These are phyloP conservation scores for Rhagonycha fulva DNA, from an alignment of 2,888 invertebrate species.

Conservation along the genomic window DNA sequence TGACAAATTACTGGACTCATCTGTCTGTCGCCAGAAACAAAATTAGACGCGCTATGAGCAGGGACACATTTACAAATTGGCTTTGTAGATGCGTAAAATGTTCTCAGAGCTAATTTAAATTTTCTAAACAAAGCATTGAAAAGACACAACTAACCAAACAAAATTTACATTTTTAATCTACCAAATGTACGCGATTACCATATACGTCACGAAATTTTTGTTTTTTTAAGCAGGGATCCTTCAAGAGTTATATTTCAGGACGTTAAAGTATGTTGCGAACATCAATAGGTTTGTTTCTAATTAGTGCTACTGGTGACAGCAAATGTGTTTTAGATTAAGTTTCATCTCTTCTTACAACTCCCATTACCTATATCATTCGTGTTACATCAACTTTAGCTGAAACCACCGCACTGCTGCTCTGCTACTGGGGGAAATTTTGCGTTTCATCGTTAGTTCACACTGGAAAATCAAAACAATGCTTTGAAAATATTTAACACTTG, in stretches of 20 bases:
- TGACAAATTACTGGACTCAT: constrained; percentile 33
- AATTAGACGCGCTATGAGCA: constrained; percentile 29
- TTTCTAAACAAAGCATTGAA: constrained; percentile 1
- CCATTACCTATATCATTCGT: background rate
- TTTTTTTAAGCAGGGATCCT: background rate
- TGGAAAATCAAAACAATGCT: background rate
- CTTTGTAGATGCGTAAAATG: constrained; percentile 23
- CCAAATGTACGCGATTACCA: background rate
- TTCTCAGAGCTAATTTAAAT: constrained; percentile 16
- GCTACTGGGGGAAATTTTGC: background rate
- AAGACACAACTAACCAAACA: background rate
- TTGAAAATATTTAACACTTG: background rate
- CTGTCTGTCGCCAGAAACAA: constrained; percentile 28
- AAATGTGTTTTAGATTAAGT: constrained; percentile 35
- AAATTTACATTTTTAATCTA: background rate
- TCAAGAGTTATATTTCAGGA: constrained; percentile 2
- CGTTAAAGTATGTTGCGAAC: constrained; percentile 9
- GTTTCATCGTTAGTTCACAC: background rate
- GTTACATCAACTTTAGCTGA: background rate
- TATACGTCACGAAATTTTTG: background rate
- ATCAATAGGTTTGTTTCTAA: constrained; percentile 38
- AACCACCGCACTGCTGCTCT: background rate
- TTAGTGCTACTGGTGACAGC: constrained; percentile 38
- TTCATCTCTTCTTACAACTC: constrained; percentile 9
- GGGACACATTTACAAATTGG: constrained; percentile 29